A percentile compares a stretch with the other conserved stretches of the same genome.
Evolutionary conservation across 2,888 invertebrate genomes (phyloP).

Genomic region (Coelinius sp.): DNA sequence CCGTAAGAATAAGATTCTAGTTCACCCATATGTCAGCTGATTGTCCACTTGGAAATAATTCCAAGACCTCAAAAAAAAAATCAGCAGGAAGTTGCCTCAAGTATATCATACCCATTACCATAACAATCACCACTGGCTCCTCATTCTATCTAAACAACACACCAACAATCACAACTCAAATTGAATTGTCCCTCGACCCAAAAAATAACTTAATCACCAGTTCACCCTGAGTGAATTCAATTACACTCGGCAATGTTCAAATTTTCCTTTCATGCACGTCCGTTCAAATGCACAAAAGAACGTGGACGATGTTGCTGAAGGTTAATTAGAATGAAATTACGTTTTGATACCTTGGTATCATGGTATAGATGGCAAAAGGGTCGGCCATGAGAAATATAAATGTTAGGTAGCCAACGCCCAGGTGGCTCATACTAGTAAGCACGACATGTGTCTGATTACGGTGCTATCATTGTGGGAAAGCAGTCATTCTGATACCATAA

Average conservation of each 20-base stretch:
- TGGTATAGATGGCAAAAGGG: constrained; percentile 49
- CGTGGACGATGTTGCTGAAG: constrained; percentile 36
- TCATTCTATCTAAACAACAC: constrained; percentile 3
- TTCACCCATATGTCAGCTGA: neutral
- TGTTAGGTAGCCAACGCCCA: constrained; percentile 55
- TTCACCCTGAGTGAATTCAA: constrained; percentile 25
- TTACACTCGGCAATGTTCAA: neutral
- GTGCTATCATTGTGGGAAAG: constrained; percentile 65
- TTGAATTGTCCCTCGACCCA: neutral
- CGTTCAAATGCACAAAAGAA: constrained; percentile 28
- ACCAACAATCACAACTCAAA: neutral
- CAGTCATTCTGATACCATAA: neutral
- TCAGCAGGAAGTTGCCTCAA: neutral
- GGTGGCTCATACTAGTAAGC: constrained; percentile 56
- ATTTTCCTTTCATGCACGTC: constrained; percentile 1
- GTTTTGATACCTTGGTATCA: constrained; percentile 45
- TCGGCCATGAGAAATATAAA: constrained; percentile 57
- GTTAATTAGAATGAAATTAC: constrained; percentile 56
- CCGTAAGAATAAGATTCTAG: neutral
- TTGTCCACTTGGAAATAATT: neutral
- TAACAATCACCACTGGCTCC: neutral
- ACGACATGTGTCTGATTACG: constrained; percentile 64
- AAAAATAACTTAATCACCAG: constrained; percentile 25
- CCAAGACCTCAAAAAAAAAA: neutral
- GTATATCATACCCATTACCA: neutral